Base-by-base conservation (phyloP, 2,888 invertebrate genomes). In the Yponomeuta malinellus region DNA sequence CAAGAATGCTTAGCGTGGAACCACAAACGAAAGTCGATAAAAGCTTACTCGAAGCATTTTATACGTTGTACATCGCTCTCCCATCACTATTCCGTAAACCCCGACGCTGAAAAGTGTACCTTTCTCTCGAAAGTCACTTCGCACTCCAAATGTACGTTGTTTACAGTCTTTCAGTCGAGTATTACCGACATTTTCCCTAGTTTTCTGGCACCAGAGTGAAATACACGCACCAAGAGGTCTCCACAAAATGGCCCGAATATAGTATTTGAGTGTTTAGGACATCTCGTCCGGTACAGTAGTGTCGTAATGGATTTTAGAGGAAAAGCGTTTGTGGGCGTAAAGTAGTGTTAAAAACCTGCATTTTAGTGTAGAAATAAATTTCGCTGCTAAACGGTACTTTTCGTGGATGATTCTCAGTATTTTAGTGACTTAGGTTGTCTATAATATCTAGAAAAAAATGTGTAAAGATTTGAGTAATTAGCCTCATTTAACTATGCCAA, bases 71-170 rank as follows among this genome's bases (percentile, higher is more conserved):
- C 43, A 8, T 33, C 33, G 33, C 43, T 43, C 1, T 43, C 52
- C 52, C 52, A 59, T 59, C 52, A 59, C 52, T 59, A 59, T 12
- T 12, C 15, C 12, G 52, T 15, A 59, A 12, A 1, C 52, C 15
- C 8, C 52, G 52, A 15, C 15, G 15, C 52, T 59, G 52, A 59
- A 59, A 59, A 59, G 52, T 59, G 52, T 59, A 15, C 15, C 15
- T 59, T 59, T 59, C 52, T 59, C 52, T 59, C 15, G 52, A 59
- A 59, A 59, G 52, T 59, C 52, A 59, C 52, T 59, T 59, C 52
- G 52, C 52, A 59, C 52, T 59, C 52, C 52, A 15, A 59, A 12
- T 59, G 52, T 59, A 59, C 52, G 52, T 59, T 59, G 52, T 59
- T 59, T 59, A 59, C 52, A 59, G 52, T 59, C 52, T 59, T 59